Evolutionary conservation across 2,888 invertebrate species (phyloP), one percentile per base, ranked within the genome.

Genomic region (Erebia ligea): DNA sequence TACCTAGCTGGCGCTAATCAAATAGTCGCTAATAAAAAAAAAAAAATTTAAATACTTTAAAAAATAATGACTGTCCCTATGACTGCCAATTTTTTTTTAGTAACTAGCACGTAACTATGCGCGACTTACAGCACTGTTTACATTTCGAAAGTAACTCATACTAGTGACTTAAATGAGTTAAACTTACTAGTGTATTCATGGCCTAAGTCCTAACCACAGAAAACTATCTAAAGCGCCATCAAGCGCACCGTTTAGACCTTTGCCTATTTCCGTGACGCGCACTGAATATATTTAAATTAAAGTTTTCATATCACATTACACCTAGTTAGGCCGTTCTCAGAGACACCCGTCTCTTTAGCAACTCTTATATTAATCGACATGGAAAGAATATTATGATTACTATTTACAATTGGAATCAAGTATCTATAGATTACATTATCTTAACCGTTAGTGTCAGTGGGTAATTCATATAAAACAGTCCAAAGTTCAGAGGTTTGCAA

Each of bases 301-400:
- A 13, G 13, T 13, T 57, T 57, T 17, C 11, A 59, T 42, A 40
- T 57, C 40, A 50, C 42, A 59, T 56, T 73, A 61, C 45, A 62
- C 15, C 71, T 70, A 73, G 52, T 73, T 73, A 73, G 73, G 73
- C 73, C 73, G 65, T 57, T 58, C 13, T 1, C 34, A 42, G 61
- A 61, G 68, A 73, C 66, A 6, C 9, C 15, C 9, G 50, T 68
- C 68, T 48, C 70, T 50, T 50, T 25, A 72, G 17, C 62, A 21
- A 67, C 5, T 62, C 42, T 67, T 58, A 67, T 15, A 0, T 4
- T 25, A 61, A 56, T 42, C 17, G 21, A 66, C 15, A 57, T 45
- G 11, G 15, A 62, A 45, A 21, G 21, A 15, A 21, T 48, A 48
- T 21, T 25, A 66, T 56, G 17, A 56, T 17, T 9, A 52, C 8